These are phyloP conservation scores for Pterocles burchelli DNA, from an alignment of 2,113 vertebrate species.

Conservation along the genomic window DNA sequence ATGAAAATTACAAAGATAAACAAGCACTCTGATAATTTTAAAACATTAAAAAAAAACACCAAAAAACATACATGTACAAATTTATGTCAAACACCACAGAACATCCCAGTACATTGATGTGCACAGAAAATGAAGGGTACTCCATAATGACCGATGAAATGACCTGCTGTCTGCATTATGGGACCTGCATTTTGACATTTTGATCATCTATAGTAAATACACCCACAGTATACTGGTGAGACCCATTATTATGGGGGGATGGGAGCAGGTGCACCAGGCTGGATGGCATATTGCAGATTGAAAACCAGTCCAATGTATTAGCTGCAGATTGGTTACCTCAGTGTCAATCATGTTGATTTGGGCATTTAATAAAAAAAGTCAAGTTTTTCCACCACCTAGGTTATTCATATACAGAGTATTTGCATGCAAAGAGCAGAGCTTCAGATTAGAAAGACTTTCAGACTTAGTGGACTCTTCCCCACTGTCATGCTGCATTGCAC, in stretches of 20 bases:
- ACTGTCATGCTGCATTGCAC: not conserved
- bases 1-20: not conserved
- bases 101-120: not conserved
- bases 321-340: not conserved
- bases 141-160: not conserved
- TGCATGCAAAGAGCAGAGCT: not conserved
- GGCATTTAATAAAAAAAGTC: not conserved
- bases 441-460: not conserved
- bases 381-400: not conserved
- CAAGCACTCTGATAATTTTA: not conserved
- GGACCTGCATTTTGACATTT: not conserved
- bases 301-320: not conserved
- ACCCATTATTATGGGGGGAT: not conserved
- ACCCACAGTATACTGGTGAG: accelerated
- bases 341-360: not conserved
- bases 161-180: not conserved
- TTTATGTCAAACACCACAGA: not conserved
- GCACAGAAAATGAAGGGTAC: not conserved
- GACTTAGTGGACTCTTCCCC: not conserved
- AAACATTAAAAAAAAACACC: not conserved
- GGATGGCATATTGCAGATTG: not conserved
- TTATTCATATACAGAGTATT: not conserved
- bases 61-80: not conserved
- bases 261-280: not conserved
- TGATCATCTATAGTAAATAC: not conserved